phyloP scores from a whole-genome alignment of 2,888 invertebrate species.

The Sarcophaga rosellei region DNA sequence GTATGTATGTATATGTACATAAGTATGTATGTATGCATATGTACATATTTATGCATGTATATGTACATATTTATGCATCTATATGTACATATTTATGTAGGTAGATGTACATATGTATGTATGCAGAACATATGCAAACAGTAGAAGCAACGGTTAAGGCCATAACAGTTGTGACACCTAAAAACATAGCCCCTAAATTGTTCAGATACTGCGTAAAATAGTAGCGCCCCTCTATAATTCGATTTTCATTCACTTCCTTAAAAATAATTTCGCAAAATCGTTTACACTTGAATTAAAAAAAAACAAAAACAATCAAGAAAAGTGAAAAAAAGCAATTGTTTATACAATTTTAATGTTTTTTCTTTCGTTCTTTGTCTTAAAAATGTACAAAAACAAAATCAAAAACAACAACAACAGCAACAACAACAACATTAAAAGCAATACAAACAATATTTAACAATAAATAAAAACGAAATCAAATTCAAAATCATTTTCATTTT shows the following conservation, averaged over 20 bases:
- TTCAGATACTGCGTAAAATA: not conserved
- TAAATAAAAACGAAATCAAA: conserved; percentile 38
- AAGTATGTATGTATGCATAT: too few relatives aligned
- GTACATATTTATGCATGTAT: too few relatives aligned
- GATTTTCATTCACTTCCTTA: conserved; percentile 1
- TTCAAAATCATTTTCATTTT: conserved; percentile 40
- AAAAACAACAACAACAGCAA: conserved; percentile 36
- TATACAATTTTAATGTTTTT: conserved; percentile 12
- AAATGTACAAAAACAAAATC: conserved; percentile 13
- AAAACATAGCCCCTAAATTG: not conserved
- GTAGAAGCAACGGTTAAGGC: too few relatives aligned
- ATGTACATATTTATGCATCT: too few relatives aligned
- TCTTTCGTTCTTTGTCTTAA: conserved; percentile 43
- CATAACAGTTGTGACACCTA: too few relatives aligned
- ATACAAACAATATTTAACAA: not conserved
- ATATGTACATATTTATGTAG: too few relatives aligned
- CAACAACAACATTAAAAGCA: not conserved
- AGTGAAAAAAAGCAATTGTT: conserved; percentile 1
- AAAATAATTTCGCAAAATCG: conserved; percentile 1
- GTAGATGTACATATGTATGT: too few relatives aligned
- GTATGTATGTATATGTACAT: too few relatives aligned
- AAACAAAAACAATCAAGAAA: not conserved
- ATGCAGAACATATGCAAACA: too few relatives aligned
- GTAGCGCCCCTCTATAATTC: not conserved
- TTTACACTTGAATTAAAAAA: not conserved